Conservation (phyloP, 2,797 vertebrate species). For the Pelodytes ibericus region DNA sequence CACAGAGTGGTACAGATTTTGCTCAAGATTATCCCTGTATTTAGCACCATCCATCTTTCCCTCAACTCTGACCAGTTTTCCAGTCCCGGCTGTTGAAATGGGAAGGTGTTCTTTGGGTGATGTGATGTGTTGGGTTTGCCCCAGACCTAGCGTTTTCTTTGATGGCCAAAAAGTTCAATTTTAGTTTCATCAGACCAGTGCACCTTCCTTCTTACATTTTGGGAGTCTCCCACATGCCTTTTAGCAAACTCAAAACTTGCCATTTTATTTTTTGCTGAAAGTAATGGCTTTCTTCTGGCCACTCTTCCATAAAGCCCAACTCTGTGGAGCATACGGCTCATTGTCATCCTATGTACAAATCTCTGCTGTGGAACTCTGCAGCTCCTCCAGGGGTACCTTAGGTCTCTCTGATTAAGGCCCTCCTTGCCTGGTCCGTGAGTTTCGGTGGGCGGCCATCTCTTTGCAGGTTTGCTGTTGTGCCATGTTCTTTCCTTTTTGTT, state of each 20-base stretch:
- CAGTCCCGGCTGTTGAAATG: neutral
- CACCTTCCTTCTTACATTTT: too few species aligned
- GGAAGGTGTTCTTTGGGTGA: neutral
- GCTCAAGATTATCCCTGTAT: constrained; percentile 4
- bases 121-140: neutral
- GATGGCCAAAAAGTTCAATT: neutral
- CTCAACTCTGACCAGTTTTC: neutral
- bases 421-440: too few species aligned
- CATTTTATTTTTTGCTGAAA: neutral
- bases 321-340: too few species aligned
- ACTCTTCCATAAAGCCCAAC: too few species aligned
- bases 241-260: neutral
- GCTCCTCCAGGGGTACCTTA: too few species aligned
- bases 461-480: too few species aligned
- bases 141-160: neutral
- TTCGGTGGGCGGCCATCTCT: too few species aligned
- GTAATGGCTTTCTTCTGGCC: neutral
- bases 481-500: too few species aligned
- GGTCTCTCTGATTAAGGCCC: too few species aligned
- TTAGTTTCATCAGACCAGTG: neutral
- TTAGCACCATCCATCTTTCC: constrained; percentile 3
- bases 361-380: too few species aligned
- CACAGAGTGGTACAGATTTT: neutral
- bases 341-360: too few species aligned
- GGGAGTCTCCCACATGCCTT: too few species aligned